Evolutionary conservation across 2,888 invertebrate species (phyloP), one percentile per base, ranked within the genome.

Genomic region (Hydriomena furcata): DNA sequence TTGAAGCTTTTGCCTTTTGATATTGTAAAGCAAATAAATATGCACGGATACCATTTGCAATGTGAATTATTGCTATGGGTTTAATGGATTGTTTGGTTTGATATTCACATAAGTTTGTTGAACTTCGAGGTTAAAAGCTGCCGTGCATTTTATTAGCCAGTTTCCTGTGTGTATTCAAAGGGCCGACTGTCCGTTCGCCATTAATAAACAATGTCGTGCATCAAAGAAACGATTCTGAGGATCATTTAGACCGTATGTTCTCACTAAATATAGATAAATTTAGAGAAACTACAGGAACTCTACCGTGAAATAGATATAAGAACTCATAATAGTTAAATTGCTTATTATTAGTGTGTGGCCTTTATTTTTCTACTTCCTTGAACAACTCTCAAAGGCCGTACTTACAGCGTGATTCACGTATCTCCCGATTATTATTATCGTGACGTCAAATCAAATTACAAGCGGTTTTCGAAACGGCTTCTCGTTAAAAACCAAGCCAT

Each of bases 131-230:
- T 68, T 72, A 63, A 68, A 62, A 65, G 66, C 68, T 61, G 57
- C 57, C 57, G 60, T 45, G 60, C 62, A 63, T 66, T 74, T 79
- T 77, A 82, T 76, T 76, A 65, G 61, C 64, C 61, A 66, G 71
- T 75, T 78, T 75, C 74, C 77, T 74, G 72, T 64, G 52, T 61
- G 60, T 65, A 67, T 70, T 76, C 72, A 76, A 78, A 74, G 73
- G 60, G 63, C 59, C 58, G 62, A 60, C 55, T 55, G 58, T 60
- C 53, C 69, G 73, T 69, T 72, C 50, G 65, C 70, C 76, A 76
- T 82, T 78, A 77, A 78, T 80, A 78, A 78, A 81, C 76, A 82
- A 73, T 77, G 71, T 70, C 62, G 65, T 71, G 69, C 80, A 79
- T 84, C 78, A 84, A 85, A 82, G 77, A 60, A 60, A 52, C 55